phyloP scores from a whole-genome alignment of 2,888 invertebrate genomes.

The Lasiommata megera region DNA sequence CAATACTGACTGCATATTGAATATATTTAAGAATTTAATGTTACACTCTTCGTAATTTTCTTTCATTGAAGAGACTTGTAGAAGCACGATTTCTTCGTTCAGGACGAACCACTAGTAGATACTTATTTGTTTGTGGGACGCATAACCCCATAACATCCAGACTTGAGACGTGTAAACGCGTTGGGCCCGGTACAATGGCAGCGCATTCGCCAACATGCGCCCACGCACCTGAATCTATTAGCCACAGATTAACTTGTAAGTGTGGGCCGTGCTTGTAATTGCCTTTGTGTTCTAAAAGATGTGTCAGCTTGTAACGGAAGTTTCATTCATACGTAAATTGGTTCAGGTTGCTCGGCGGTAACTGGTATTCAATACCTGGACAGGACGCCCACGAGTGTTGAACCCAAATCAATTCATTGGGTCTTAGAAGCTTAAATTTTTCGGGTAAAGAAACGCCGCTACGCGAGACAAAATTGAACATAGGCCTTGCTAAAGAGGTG shows the following conservation, averaged over 20 bases:
- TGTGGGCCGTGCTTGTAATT: conserved; percentile 56
- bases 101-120: no score
- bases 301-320: conserved; percentile 43
- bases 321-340: conserved; percentile 34
- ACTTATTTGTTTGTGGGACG: neutral
- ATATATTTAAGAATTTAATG: no score
- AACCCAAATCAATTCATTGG: neutral
- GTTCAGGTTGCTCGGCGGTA: conserved; percentile 21
- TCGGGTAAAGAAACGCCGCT: no score
- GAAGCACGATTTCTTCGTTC: no score
- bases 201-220: conserved; percentile 45
- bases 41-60: no score
- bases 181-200: conserved; percentile 42
- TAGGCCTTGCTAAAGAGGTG: no score
- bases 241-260: conserved; percentile 69
- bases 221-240: conserved; percentile 66
- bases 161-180: conserved; percentile 39
- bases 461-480: no score
- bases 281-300: conserved; percentile 50
- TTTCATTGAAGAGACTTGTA: no score
- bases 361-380: conserved; percentile 14
- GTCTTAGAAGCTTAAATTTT: no score
- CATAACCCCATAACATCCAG: neutral
- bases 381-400: conserved; percentile 4
- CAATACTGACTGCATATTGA: no score